Evolutionary conservation across 2,888 invertebrate species (phyloP), one percentile per base, ranked within the genome.

Genomic region (Trilocha varians): DNA sequence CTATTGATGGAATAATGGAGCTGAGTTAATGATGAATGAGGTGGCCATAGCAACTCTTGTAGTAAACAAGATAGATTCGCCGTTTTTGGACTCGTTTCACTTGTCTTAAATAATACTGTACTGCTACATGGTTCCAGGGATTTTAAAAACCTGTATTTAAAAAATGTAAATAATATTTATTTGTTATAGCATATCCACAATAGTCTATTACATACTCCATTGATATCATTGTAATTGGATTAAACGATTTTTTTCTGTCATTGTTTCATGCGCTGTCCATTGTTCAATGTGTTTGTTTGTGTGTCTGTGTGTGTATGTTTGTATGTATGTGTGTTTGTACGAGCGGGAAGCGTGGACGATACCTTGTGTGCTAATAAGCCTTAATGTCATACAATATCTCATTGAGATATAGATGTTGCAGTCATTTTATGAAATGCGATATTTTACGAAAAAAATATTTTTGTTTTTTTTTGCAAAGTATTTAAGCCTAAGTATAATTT

Each of bases 161-260:
- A n/a, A n/a, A n/a, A n/a, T n/a, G n/a, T n/a, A 5, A 9, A 25
- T 25, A 4, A 9, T 5, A 25, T 9, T 25, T 9, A 25, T 25
- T 25, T 25, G 11, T 11, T 4, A 3, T 9, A 1, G 25, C 59
- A 1, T 61, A 62, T 80, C 83, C 73, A 70, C 35, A 53, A 9
- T 38, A 64, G 17, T 16, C 57, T 11, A 49, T 39, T 46, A 18
- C 42, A 38, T 44, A 45, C 61, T 57, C 48, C 58, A 62, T 70
- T 66, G 71, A 65, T 69, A 75, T 76, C 74, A 70, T 66, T 76
- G 77, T 78, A 83, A 84, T 83, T 83, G 79, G 82, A 82, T 78
- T 83, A 83, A 82, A 80, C 76, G 78, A 77, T 78, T 76, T 73
- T 66, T 78, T 78, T 77, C 68, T 73, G 74, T 83, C 76, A 78